Conservation (phyloP, 2,888 invertebrate genomes). For the Volucella zonaria region DNA sequence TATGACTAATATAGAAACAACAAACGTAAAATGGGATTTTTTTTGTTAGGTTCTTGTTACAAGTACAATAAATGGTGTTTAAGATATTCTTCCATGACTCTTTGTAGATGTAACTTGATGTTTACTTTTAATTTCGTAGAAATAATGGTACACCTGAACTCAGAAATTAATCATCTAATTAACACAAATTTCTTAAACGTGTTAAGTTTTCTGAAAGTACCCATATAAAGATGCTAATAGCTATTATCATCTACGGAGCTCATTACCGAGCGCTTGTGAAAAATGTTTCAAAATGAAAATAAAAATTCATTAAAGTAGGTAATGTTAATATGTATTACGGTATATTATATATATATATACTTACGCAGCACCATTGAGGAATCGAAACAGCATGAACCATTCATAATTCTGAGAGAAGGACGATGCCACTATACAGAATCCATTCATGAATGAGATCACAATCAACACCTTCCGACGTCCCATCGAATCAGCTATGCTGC, state of each 20-base stretch:
- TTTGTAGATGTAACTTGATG: constrained; percentile 6
- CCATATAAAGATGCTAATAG: constrained; percentile 52
- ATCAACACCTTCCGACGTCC: constrained; percentile 94
- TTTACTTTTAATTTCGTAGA: constrained; percentile 12
- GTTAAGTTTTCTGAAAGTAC: constrained; percentile 49
- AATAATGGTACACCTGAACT: constrained; percentile 27
- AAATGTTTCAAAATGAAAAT: constrained; percentile 27
- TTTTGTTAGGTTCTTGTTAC: constrained; percentile 13
- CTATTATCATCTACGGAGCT: constrained; percentile 64
- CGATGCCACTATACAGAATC: constrained; percentile 93
- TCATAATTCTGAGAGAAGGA: constrained; percentile 94
- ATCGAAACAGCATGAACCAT: constrained; percentile 94
- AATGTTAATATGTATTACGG: no score
- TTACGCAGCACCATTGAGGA: constrained; percentile 97
- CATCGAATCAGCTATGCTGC: constrained; percentile 93
- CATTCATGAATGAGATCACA: constrained; percentile 94
- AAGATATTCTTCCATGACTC: constrained; percentile 2
- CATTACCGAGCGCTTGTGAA: constrained; percentile 42
- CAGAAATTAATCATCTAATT: constrained; percentile 67
- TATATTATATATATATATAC: constrained; percentile 81
- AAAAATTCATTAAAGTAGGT: constrained; percentile 6
- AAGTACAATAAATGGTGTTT: constrained; percentile 23
- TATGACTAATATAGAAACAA: constrained; percentile 25
- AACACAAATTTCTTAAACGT: constrained; percentile 36
- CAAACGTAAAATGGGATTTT: constrained; percentile 20